Percentiles rank a stretch among this genome's conserved stretches.
phyloP scores from a whole-genome alignment of 1,140 invertebrate species.

The Brachionus angularis region DNA sequence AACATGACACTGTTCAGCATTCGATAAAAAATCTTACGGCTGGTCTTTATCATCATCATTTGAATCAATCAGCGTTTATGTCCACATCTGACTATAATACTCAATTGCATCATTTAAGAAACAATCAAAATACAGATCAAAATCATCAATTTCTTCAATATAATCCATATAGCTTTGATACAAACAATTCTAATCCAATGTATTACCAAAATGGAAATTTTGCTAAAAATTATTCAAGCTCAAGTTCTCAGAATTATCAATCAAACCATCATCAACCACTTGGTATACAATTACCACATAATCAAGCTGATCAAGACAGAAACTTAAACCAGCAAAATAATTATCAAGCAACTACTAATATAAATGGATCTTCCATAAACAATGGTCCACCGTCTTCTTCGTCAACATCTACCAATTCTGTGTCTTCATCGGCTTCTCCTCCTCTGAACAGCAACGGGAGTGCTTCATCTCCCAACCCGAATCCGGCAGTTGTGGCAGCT shows the following conservation, averaged over 20 bases:
- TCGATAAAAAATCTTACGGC: conserved; percentile 19
- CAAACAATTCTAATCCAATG: background rate
- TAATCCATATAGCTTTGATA: too few species aligned
- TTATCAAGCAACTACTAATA: too few species aligned
- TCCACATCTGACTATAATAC: background rate
- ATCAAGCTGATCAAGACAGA: background rate
- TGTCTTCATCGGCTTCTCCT: conserved; percentile 21
- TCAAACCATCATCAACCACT: background rate
- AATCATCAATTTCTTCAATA: background rate
- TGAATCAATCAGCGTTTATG: conserved; percentile 9
- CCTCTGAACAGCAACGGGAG: conserved; percentile 10
- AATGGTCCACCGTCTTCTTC: conserved; percentile 37
- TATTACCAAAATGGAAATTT: background rate
- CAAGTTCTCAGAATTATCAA: conserved; percentile 2
- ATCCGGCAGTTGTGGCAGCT: conserved; percentile 21
- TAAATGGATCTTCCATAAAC: too few species aligned
- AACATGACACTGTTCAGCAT: conserved; percentile 5
- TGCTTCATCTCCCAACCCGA: background rate
- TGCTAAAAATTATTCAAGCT: background rate
- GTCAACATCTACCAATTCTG: background rate
- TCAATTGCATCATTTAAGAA: too few species aligned
- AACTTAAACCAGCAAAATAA: background rate
- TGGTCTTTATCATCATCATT: conserved; percentile 27
- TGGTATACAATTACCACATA: background rate
- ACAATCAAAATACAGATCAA: too few species aligned